phyloP scores from a whole-genome alignment of 1,140 invertebrate species.

The Sycophaga agraensis region DNA sequence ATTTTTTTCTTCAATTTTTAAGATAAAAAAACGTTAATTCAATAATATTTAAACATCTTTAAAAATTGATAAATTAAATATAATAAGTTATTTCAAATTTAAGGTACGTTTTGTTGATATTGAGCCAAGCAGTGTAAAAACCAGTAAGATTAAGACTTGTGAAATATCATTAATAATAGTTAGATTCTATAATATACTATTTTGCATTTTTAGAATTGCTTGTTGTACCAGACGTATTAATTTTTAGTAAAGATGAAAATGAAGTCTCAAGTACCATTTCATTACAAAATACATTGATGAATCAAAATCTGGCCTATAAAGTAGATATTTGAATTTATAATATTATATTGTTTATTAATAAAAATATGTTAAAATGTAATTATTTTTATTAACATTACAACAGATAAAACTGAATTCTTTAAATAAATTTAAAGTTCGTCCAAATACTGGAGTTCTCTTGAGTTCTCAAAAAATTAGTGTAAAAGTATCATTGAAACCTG shows the following conservation, averaged over 20 bases:
- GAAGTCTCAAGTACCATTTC: conserved; percentile 67
- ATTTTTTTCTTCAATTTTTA: no score
- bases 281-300: conserved; percentile 66
- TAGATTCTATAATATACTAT: conserved; percentile 8
- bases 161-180: neutral
- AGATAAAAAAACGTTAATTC: no score
- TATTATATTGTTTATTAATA: neutral
- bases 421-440: conserved; percentile 87
- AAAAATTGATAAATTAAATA: no score
- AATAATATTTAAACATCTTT: no score
- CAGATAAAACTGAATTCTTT: conserved; percentile 76
- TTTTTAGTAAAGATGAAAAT: conserved; percentile 65
- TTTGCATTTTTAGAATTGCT: conserved; percentile 49
- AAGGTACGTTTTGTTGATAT: conserved; percentile 64
- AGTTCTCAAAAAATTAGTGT: conserved; percentile 58
- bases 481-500: conserved; percentile 60
- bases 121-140: conserved; percentile 39
- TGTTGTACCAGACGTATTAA: conserved; percentile 62
- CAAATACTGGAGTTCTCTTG: conserved; percentile 74
- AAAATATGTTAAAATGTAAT: neutral
- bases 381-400: conserved; percentile 36
- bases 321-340: conserved; percentile 38
- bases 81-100: conserved; percentile 21
- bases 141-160: conserved; percentile 33
- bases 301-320: conserved; percentile 75